Evolutionary conservation across 2,113 vertebrate genomes (phyloP).

Genomic region (Rattus norvegicus): GRCr8 NC_086031.1:59046501-59047000

Average conservation of each 20-base stretch:
- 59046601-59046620: slow-evolving; percentile 92
- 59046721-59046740: slow-evolving; percentile 98
- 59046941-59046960: neutral
- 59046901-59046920: accelerated
- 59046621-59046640: slow-evolving; percentile 92
- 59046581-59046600: neutral
- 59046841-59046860: neutral
- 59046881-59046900: neutral
- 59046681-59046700: slow-evolving; percentile 91
- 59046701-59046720: slow-evolving; percentile 98
- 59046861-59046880: neutral
- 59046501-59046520: neutral
- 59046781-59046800: slow-evolving; percentile 72
- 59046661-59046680: slow-evolving; percentile 89
- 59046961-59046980: neutral
- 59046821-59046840: neutral
- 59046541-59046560: neutral
- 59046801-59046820: neutral
- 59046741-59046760: slow-evolving; percentile 94
- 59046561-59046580: slow-evolving; percentile 46
- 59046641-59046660: slow-evolving; percentile 93
- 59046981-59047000: neutral
- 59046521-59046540: neutral
- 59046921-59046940: neutral
- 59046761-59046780: slow-evolving; percentile 93